Conservation (phyloP, 2,797 vertebrate genomes). For the Melanogrammus aeglefinus region DNA sequence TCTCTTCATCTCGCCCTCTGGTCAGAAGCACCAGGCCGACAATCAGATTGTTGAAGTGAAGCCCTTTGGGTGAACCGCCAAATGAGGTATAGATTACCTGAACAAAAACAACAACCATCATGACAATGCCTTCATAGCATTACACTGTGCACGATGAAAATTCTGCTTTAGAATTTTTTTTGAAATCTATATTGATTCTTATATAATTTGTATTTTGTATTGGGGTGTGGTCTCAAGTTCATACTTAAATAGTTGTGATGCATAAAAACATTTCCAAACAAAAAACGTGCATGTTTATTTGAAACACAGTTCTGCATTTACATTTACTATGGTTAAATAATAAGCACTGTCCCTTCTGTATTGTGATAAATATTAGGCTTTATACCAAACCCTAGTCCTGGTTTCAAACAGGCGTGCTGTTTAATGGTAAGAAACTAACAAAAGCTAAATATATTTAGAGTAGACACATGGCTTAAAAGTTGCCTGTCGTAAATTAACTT, state of each 20-base stretch:
- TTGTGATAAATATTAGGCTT: background rate
- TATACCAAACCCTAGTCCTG: background rate
- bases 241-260: background rate
- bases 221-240: too few relatives aligned
- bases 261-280: background rate
- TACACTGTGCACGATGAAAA: background rate
- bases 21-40: conserved; percentile 95
- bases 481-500: background rate
- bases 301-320: background rate
- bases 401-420: background rate
- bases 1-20: conserved; percentile 94
- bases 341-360: too few relatives aligned
- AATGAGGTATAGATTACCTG: conserved; percentile 98
- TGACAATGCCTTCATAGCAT: background rate
- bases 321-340: background rate
- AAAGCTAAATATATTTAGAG: background rate
- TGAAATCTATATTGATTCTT: too few relatives aligned
- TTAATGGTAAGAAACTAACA: background rate
- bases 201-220: too few relatives aligned
- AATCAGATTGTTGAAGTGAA: conserved; percentile 97
- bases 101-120: conserved; percentile 7
- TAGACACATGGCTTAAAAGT: too few relatives aligned
- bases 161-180: too few relatives aligned
- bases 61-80: conserved; percentile 94
- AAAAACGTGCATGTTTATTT: background rate